Evolutionary conservation across 1,140 invertebrate genomes (phyloP).

Genomic region (Ostrea edulis): DNA sequence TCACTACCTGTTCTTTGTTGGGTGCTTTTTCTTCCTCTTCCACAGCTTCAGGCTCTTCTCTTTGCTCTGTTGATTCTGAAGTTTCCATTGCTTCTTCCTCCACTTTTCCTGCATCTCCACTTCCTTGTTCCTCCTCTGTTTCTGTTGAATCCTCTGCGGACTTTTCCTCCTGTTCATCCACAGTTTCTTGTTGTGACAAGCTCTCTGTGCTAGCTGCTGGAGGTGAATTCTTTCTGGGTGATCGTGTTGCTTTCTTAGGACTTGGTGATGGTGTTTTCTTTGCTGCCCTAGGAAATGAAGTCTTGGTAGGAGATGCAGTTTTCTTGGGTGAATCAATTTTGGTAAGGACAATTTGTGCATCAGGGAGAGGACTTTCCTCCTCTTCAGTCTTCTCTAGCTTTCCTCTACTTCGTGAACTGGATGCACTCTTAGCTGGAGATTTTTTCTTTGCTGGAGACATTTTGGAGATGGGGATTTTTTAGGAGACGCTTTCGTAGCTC

Average conservation of each 20-base stretch:
- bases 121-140: constrained; percentile 43
- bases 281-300: constrained; percentile 1
- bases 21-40: constrained; percentile 48
- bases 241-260: constrained; percentile 41
- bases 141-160: constrained; percentile 34
- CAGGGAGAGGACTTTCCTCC: not conserved
- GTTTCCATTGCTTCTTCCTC: constrained; percentile 41
- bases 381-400: constrained; percentile 39
- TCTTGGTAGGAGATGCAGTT: constrained; percentile 31
- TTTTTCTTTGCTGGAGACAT: constrained; percentile 39
- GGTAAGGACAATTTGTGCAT: constrained; percentile 38
- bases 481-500: constrained; percentile 33
- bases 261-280: constrained; percentile 8
- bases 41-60: too few relatives aligned
- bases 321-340: constrained; percentile 45
- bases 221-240: constrained; percentile 27
- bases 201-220: not conserved
- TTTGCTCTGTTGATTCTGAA: constrained; percentile 38
- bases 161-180: constrained; percentile 43
- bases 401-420: constrained; percentile 51
- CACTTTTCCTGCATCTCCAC: too few relatives aligned
- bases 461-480: constrained; percentile 44
- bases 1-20: constrained; percentile 41
- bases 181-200: not conserved
- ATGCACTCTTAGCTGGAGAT: constrained; percentile 1